A percentile compares a stretch with the other conserved stretches of the same genome.
Evolutionary conservation across 2,797 vertebrate species (phyloP).

Genomic region (Tarsius wallacei): DNA sequence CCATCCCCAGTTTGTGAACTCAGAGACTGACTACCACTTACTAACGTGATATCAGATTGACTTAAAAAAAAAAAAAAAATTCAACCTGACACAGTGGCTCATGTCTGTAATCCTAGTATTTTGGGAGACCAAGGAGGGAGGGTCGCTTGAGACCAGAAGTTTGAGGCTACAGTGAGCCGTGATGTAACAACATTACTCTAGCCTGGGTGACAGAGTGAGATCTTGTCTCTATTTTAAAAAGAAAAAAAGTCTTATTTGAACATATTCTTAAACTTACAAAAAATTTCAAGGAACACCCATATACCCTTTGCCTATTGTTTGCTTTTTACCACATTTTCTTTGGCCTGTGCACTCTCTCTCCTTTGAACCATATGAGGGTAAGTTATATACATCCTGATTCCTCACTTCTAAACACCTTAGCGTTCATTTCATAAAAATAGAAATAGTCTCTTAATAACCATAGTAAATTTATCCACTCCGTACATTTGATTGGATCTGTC

Average conservation of each 20-base stretch:
- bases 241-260: background rate
- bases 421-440: background rate
- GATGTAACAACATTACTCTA: too few relatives aligned
- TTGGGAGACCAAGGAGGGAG: too few relatives aligned
- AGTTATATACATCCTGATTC: background rate
- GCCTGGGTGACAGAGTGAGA: too few relatives aligned
- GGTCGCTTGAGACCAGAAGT: too few relatives aligned
- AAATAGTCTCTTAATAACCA: background rate
- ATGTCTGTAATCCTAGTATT: too few relatives aligned
- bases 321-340: background rate
- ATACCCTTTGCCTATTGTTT: background rate
- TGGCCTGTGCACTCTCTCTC: background rate
- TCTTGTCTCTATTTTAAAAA: too few relatives aligned
- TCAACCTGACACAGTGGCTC: too few relatives aligned
- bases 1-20: background rate
- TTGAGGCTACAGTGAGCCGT: too few relatives aligned
- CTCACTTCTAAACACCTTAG: conserved; percentile 19
- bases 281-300: background rate
- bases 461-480: background rate
- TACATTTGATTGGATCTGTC: background rate
- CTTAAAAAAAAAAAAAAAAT: background rate
- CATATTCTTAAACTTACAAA: conserved; percentile 7
- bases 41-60: background rate
- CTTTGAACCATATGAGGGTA: background rate
- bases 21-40: background rate